Base-by-base conservation (phyloP, 2,888 invertebrate species). In the Cyclophora punctaria region DNA sequence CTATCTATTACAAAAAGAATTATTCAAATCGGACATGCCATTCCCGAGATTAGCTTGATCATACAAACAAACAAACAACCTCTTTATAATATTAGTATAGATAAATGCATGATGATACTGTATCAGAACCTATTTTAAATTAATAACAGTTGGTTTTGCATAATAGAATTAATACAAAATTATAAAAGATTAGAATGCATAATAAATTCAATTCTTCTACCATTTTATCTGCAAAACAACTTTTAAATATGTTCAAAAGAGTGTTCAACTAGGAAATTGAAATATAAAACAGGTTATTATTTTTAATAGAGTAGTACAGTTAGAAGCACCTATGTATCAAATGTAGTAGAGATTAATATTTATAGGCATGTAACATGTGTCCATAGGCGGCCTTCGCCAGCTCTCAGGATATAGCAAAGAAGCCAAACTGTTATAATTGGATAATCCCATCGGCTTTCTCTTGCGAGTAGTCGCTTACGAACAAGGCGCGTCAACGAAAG, bases 341-440 rank as follows among this genome's bases (percentile, higher is more conserved):
- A 7, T 41, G 43, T 48, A 41, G 37, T 49, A 35, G 40, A 20
- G 20, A 20, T 20, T 44, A 49, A 35, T 48, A 48, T 37, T 37
- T 43, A 45, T 51, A 49, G 35, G 54, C 49, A 49, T 47, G 45
- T 49, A 49, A 51, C 34, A 46, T 7, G 33, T 35, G 51, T 46
- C 49, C 42, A 45, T 50, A 45, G 48, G 47, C 65, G 75, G 73
- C 83, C 82, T 83, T 82, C 73, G 55, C 52, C 57, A 62, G 58
- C 58, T 62, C 63, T 69, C 69, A 72, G 71, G 70, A 71, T 71
- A 66, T 69, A 73, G 66, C 64, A 63, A 74, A 79, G 87, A 88
- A 88, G 87, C 87, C 87, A 83, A 80, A 83, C 76, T 80, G 34
- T 7, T 70, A 63, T 87, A 87, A 87, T 88, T 86, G 83, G 86